A percentile compares a stretch with the other conserved stretches of the same genome.
These are phyloP conservation scores for Coendou prehensilis DNA, from an alignment of 2,797 vertebrate genomes.

Conservation along the genomic window DNA sequence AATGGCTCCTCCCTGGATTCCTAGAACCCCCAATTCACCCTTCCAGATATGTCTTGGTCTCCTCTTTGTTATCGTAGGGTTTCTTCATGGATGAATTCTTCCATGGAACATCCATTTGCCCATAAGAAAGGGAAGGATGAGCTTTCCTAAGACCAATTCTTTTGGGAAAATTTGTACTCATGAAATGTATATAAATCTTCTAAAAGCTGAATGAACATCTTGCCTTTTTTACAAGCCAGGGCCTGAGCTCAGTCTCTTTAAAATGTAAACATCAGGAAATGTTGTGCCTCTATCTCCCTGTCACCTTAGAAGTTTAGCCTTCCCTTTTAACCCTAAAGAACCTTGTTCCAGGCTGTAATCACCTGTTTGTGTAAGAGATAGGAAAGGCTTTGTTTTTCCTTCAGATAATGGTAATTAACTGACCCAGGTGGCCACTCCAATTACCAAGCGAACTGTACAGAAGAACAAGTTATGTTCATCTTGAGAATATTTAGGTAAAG, in stretches of 20 bases:
- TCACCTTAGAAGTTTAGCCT: background rate
- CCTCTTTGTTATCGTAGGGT: background rate
- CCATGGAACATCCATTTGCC: background rate
- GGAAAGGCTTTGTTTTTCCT: background rate
- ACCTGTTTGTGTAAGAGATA: background rate
- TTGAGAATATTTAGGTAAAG: background rate
- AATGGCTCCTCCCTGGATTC: background rate
- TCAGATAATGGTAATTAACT: background rate
- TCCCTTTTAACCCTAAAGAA: background rate
- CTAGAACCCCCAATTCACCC: background rate
- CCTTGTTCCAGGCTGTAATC: background rate
- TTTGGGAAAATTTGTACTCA: background rate
- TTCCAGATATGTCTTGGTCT: background rate
- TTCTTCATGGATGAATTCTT: background rate
- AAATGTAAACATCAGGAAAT: background rate
- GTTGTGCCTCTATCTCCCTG: background rate
- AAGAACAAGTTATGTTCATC: background rate
- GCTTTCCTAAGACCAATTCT: constrained; percentile 10
- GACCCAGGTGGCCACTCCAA: background rate
- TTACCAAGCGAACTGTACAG: background rate
- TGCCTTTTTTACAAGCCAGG: background rate
- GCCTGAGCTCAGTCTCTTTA: background rate
- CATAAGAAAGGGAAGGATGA: background rate
- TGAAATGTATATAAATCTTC: background rate
- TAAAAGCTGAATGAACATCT: background rate